Percentiles rank a stretch among this genome's conserved stretches.
Evolutionary conservation across 2,888 invertebrate genomes (phyloP).

Genomic region (Vannuccia rotundouncinata): DNA sequence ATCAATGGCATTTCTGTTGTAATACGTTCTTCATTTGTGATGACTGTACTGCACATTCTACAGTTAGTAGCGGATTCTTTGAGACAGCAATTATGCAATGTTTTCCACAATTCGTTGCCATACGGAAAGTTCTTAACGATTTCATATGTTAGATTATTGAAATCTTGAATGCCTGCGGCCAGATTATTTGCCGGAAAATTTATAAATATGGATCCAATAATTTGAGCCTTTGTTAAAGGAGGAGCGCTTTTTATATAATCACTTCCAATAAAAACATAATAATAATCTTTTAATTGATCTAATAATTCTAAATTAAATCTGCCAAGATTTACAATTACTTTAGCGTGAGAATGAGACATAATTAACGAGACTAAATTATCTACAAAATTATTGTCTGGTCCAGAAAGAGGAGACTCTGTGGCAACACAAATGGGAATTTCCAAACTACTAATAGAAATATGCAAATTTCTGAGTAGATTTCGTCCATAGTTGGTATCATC

Average conservation of each 20-base stretch:
- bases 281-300: not conserved
- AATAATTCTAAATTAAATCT: not conserved
- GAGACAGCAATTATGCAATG: not conserved
- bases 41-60: not conserved
- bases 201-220: not conserved
- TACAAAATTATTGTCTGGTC: not conserved
- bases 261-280: not conserved
- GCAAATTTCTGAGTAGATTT: not conserved
- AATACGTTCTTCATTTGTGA: not conserved
- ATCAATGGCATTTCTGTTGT: not conserved
- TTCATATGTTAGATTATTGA: constrained; percentile 2
- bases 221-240: not conserved
- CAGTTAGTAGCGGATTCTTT: not conserved
- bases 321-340: not conserved
- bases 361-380: not conserved
- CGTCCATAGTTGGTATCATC: constrained; percentile 20
- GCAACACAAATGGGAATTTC: not conserved
- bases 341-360: not conserved
- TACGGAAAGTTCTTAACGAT: not conserved
- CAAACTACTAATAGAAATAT: not conserved
- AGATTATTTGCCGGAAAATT: not conserved
- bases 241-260: not conserved
- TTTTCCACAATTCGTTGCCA: constrained; percentile 1
- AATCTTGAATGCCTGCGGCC: not conserved
- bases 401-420: not conserved